Evolutionary conservation across 2,888 invertebrate genomes (phyloP), one percentile per base, ranked within the genome.

Genomic region (Diabrotica balteata): DNA sequence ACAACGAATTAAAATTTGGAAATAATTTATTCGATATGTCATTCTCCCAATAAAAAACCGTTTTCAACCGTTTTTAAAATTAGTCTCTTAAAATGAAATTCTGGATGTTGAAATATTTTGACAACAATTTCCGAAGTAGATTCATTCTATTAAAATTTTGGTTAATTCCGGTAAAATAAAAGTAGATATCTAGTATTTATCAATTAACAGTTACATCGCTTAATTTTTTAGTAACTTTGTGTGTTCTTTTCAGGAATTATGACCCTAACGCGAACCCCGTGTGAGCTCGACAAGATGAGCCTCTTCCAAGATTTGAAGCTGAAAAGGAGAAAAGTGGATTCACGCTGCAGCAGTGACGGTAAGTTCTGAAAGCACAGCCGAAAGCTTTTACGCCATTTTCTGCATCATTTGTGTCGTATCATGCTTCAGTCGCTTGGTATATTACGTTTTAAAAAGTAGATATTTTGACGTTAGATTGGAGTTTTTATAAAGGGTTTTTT

Each of bases 211-310:
- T 32, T 32, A 32, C 4, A 32, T 32, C 4, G 5, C 4, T 32
- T 32, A 32, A 32, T 32, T 32, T 32, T 32, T 32, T 32, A 32
- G 32, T 32, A 32, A 32, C 32, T 4, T 32, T 32, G 32, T 2
- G 32, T 32, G 4, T 32, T 32, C 4, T 32, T 32, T 32, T 32
- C 88, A 95, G 95, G 94, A 94, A 95, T 94, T 94, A 95, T 95
- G 95, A 95, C 95, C 93, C 93, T 95, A 90, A 95, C 94, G 92
- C 94, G 94, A 90, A 93, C 93, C 90, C 94, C 94, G 90, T 95
- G 94, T 91, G 94, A 95, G 91, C 93, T 94, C 90, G 94, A 94
- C 93, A 95, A 94, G 89, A 96, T 96, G 96, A 96, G 96, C 93
- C 94, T 96, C 88, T 96, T 96, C 90, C 96, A 96, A 91, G 96